phyloP scores from a whole-genome alignment of 1,140 invertebrate species.

The Rhopalosiphum maidis region DNA sequence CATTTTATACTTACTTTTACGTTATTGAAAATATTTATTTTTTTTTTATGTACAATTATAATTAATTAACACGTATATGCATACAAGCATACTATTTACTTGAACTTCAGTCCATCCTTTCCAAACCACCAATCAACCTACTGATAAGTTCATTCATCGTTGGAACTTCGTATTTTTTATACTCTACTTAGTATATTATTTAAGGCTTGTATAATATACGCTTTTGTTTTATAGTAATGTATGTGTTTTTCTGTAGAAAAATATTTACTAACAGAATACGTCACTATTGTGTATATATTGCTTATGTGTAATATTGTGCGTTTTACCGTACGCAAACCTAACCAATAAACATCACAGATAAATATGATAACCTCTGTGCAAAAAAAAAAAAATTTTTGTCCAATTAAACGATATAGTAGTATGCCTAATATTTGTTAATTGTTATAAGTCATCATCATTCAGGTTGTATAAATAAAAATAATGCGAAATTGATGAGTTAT shows the following conservation, averaged over 20 bases:
- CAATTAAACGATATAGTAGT: not conserved
- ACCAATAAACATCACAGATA: not conserved
- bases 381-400: not conserved
- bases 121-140: not conserved
- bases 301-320: not conserved
- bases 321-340: too few species aligned
- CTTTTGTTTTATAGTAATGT: not conserved
- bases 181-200: not conserved
- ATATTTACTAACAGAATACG: not conserved
- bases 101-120: not conserved
- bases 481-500: not conserved
- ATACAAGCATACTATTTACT: not conserved
- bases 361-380: conserved; percentile 4
- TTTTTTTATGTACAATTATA: not conserved
- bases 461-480: not conserved
- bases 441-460: not conserved
- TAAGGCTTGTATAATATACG: not conserved
- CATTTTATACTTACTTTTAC: not conserved
- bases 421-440: not conserved
- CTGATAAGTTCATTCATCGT: not conserved
- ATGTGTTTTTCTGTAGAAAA: not conserved
- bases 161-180: not conserved
- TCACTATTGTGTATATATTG: not conserved
- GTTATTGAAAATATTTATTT: not conserved
- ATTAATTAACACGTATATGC: not conserved